Base-by-base conservation (phyloP, 1,140 invertebrate species). In the Coelopa frigida region DNA sequence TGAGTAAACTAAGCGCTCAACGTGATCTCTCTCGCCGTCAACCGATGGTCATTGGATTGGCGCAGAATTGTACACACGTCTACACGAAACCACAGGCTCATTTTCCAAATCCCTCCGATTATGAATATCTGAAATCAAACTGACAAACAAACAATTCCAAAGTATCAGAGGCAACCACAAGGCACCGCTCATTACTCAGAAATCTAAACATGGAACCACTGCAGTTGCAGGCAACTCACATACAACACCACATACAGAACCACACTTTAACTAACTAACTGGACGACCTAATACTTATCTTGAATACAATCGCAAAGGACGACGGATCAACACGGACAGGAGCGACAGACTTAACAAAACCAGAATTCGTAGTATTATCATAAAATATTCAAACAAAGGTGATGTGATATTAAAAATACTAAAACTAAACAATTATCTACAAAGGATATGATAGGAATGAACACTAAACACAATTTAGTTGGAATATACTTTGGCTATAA, bases 221-320 rank as follows among this genome's bases (percentile, higher is more conserved):
- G 56, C 60, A 63, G 58, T 63, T 62, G 59, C 59, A 62, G 59
- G 59, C 59, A 62, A 62, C 58, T 63, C 52, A 58, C 62, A 62
- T 11, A 33, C 11, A 49, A 49, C n/a, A 61, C 59, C n/a, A n/a
- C n/a, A n/a, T n/a, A n/a, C n/a, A n/a, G n/a, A n/a, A n/a, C n/a
- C n/a, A n/a, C n/a, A n/a, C n/a, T n/a, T n/a, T n/a, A n/a, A n/a
- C n/a, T n/a, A n/a, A n/a, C n/a, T n/a, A n/a, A n/a, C n/a, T n/a
- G n/a, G n/a, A n/a, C n/a, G n/a, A n/a, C n/a, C n/a, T n/a, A n/a
- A n/a, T n/a, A n/a, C n/a, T n/a, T n/a, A n/a, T n/a, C n/a, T n/a
- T n/a, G n/a, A n/a, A n/a, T n/a, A n/a, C n/a, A n/a, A n/a, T n/a
- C n/a, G n/a, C n/a, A n/a, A n/a, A n/a, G n/a, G n/a, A n/a, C n/a